Conservation (phyloP, 2,113 vertebrate genomes). For the Hydrochoerus hydrochaeris region DNA sequence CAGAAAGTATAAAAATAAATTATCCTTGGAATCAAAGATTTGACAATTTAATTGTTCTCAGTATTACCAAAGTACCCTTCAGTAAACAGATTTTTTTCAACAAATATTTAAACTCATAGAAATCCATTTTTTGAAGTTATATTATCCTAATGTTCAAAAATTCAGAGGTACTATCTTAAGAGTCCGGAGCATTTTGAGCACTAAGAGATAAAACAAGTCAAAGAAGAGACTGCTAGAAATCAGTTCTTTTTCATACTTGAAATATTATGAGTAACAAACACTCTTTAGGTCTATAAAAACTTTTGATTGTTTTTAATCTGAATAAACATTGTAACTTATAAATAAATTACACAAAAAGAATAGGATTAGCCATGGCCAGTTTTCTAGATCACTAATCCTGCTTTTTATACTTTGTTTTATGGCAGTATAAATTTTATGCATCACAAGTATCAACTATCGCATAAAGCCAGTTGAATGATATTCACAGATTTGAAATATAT, state of each 20-base stretch:
- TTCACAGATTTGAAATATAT: slow-evolving; percentile 49
- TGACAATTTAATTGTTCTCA: slow-evolving; percentile 47
- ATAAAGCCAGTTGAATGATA: slow-evolving; percentile 29
- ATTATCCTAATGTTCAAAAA: neutral
- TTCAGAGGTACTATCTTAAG: neutral
- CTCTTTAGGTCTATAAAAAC: slow-evolving; percentile 14
- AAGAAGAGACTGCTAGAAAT: neutral
- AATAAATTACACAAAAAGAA: slow-evolving; percentile 8
- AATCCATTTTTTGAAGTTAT: neutral
- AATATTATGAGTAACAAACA: slow-evolving; percentile 3
- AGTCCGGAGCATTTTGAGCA: neutral
- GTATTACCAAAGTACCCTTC: neutral
- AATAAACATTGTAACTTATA: slow-evolving; percentile 40
- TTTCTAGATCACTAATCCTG: slow-evolving; percentile 31
- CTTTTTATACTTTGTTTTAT: slow-evolving; percentile 56
- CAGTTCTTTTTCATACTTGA: neutral
- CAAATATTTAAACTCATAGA: neutral
- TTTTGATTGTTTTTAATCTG: slow-evolving; percentile 5
- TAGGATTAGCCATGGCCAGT: neutral
- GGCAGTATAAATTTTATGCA: slow-evolving; percentile 36
- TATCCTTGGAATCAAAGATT: neutral
- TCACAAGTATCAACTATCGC: slow-evolving; percentile 45
- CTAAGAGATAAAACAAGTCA: neutral
- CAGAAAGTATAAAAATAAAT: slow-evolving; percentile 50
- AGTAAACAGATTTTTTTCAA: neutral